Percentiles rank a stretch among this genome's conserved stretches.
These are phyloP conservation scores for Fringilla coelebs DNA, from an alignment of 2,797 vertebrate species.

Conservation along the genomic window DNA sequence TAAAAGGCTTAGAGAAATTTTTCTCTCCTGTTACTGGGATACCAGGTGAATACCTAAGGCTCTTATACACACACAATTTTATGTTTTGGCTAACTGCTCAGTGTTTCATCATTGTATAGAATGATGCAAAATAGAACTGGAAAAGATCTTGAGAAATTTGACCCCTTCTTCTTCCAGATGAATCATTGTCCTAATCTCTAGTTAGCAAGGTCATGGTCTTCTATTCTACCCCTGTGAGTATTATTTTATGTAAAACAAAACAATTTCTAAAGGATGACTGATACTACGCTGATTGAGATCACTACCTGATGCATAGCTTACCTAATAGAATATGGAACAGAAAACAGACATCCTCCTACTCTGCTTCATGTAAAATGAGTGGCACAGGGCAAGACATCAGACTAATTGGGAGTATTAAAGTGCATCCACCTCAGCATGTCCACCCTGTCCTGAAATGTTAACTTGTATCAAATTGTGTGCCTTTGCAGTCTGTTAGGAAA, in stretches of 20 bases:
- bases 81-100: neutral
- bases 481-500: neutral
- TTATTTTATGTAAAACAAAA: neutral
- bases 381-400: neutral
- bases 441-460: neutral
- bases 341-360: neutral
- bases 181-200: neutral
- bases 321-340: neutral
- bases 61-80: neutral
- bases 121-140: neutral
- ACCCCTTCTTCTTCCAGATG: neutral
- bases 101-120: neutral
- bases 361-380: neutral
- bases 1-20: neutral
- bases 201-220: neutral
- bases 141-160: neutral
- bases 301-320: neutral
- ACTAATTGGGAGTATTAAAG: neutral
- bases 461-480: neutral
- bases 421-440: neutral
- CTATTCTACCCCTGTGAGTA: neutral
- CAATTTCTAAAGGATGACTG: neutral
- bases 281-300: neutral
- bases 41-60: neutral
- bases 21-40: neutral